These are phyloP conservation scores for Dromiciops gliroides DNA, from an alignment of 2,113 vertebrate species.

Conservation along the genomic window DNA sequence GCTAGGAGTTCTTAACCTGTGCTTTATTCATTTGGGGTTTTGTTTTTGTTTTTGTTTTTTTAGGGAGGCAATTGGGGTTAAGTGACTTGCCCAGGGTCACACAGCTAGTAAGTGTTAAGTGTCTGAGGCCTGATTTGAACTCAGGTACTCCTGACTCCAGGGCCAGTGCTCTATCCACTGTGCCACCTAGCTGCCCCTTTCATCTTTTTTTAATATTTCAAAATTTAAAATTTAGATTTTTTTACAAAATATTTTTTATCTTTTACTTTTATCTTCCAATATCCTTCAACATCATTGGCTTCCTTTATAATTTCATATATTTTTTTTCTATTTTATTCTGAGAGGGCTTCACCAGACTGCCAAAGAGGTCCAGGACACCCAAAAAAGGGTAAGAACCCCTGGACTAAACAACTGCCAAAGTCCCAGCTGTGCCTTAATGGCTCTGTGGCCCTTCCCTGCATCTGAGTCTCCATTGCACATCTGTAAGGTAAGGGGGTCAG, in stretches of 20 bases:
- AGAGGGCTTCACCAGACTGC: not conserved
- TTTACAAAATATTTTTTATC: too few relatives aligned
- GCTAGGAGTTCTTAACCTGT: not conserved
- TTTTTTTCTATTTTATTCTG: not conserved
- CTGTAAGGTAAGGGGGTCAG: not conserved
- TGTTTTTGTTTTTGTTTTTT: too few relatives aligned
- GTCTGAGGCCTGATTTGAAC: too few relatives aligned
- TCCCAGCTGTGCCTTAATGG: not conserved
- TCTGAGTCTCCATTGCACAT: not conserved
- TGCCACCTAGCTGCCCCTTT: too few relatives aligned
- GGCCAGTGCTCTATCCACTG: too few relatives aligned
- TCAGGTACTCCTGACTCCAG: too few relatives aligned
- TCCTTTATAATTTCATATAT: not conserved
- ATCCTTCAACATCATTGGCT: not conserved
- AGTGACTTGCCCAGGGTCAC: too few relatives aligned
- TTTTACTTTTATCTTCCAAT: not conserved
- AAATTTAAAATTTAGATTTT: not conserved
- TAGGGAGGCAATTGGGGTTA: not conserved
- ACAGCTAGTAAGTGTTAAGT: too few relatives aligned
- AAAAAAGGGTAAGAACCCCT: not conserved
- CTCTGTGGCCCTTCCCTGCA: not conserved
- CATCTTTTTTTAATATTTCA: too few relatives aligned
- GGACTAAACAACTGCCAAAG: not conserved
- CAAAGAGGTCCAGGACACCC: not conserved
- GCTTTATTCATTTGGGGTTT: not conserved